A percentile compares a stretch with the other conserved stretches of the same genome.
phyloP scores from a whole-genome alignment of 2,888 invertebrate genomes.

The Dioctria linearis region DNA sequence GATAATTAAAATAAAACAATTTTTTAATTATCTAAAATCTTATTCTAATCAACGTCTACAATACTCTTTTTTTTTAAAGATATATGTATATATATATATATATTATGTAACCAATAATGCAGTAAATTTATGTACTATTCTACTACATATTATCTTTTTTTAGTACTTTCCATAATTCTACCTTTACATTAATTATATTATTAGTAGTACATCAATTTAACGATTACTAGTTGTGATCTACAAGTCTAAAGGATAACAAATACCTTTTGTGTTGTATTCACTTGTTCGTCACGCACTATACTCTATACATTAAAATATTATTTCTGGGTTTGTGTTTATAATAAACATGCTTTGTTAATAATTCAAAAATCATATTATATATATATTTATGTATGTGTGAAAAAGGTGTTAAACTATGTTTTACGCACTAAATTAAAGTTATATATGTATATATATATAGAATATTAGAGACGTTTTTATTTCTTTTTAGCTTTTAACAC shows the following conservation, averaged over 20 bases:
- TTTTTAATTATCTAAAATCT: slow-evolving; percentile 60
- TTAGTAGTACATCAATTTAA: slow-evolving; percentile 52
- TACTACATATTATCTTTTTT: slow-evolving; percentile 42
- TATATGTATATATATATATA: slow-evolving; percentile 38
- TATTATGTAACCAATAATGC: slow-evolving; percentile 45
- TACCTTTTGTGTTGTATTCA: slow-evolving; percentile 46
- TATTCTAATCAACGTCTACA: slow-evolving; percentile 61
- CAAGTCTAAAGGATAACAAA: slow-evolving; percentile 50
- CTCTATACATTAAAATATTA: slow-evolving; percentile 47
- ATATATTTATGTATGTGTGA: not conserved
- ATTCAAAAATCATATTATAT: slow-evolving; percentile 37
- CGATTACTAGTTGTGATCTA: slow-evolving; percentile 48
- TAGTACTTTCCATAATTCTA: slow-evolving; percentile 41
- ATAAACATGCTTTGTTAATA: slow-evolving; percentile 47
- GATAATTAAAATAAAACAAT: slow-evolving; percentile 34
- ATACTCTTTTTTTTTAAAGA: slow-evolving; percentile 55
- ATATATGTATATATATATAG: not conserved
- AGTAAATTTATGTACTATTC: slow-evolving; percentile 48
- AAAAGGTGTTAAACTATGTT: slow-evolving; percentile 37
- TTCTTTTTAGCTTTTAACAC: slow-evolving; percentile 27
- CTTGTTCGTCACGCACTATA: not conserved
- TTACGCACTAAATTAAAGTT: slow-evolving; percentile 43
- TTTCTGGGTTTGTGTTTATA: slow-evolving; percentile 11
- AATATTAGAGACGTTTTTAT: slow-evolving; percentile 38
- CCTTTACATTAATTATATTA: slow-evolving; percentile 35